Conservation (phyloP, 2,888 invertebrate species). For the Dryobota labecula region DNA sequence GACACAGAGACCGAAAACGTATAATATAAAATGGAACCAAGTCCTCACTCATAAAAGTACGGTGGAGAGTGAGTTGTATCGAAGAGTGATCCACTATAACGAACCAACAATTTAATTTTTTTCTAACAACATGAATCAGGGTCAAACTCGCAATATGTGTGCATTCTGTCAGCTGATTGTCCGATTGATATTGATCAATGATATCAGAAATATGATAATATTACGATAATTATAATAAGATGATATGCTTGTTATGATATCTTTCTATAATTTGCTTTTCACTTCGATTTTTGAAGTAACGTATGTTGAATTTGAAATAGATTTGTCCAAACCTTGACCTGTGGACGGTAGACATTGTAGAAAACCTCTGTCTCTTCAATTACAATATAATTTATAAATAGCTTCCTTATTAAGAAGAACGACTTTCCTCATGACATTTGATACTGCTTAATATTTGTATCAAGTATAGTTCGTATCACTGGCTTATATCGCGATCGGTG, state of each 20-base stretch:
- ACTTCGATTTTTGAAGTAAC: neutral
- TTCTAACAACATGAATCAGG: neutral
- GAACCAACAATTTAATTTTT: neutral
- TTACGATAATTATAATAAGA: too few relatives aligned
- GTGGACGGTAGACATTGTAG: slow-evolving; percentile 29
- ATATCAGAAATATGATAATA: too few relatives aligned
- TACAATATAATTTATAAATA: slow-evolving; percentile 74
- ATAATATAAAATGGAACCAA: neutral
- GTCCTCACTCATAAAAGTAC: neutral
- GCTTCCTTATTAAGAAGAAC: slow-evolving; percentile 69
- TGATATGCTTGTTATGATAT: too few relatives aligned
- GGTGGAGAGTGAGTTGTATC: neutral
- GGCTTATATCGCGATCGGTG: slow-evolving; percentile 54
- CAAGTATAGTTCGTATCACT: slow-evolving; percentile 49
- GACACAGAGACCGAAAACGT: neutral
- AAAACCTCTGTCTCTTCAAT: slow-evolving; percentile 63
- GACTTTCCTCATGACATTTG: slow-evolving; percentile 68
- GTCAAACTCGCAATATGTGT: neutral
- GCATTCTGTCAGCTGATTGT: neutral
- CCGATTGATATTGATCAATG: neutral
- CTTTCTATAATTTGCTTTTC: neutral
- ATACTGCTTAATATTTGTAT: slow-evolving; percentile 69
- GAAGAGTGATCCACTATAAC: neutral
- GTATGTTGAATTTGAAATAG: slow-evolving; percentile 11
- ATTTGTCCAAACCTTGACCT: slow-evolving; percentile 59